Base-by-base conservation (phyloP, 2,113 vertebrate species). In the Chionomys nivalis region DNA sequence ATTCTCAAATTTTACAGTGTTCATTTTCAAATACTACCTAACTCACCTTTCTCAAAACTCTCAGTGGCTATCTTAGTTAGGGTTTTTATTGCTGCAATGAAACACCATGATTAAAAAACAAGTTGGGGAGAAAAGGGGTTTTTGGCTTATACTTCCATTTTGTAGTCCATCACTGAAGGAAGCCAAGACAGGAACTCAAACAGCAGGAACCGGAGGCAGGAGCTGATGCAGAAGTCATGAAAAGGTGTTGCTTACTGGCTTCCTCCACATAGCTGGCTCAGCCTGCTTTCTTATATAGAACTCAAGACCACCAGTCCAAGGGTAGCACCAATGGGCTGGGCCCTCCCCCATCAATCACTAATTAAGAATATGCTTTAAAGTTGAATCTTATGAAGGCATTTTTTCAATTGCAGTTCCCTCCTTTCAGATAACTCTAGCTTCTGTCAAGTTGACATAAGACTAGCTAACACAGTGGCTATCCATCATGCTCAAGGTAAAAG, bases 1-100 rank as follows among this genome's bases (percentile, higher is more conserved):
- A 87, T 58, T 85, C 58, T 93, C 70, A 81, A 89, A 91, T 76
- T 11, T 7, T 95, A 39, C 5, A 75, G 17, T 63, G 58, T 39
- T 52, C 42, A 36, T 90, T 95, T 90, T 92, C 79, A 85, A 89
- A 72, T 49, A 52, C 33, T 61, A 82, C 47, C 76, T 85, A 82
- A 83, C 52, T 89, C n/a, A 47, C 16, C 79, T 61, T 75, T 3
- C 42, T 90, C 65, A 73, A 90, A 73, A 39, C 21, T 31, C 39
- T 73, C 33, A 14, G 42, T n/a, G 16, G 33, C 14, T 70, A 36
- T 19, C 33, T 70, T 70, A 72, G 33, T 70, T 70, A 72, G 33
- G 68, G 16, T 72, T 72, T 72, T 19, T 72, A 72, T n/a, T n/a
- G 16, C 33, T 72, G 68, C 36, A n/a, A 72, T 72, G 36, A 72